A percentile compares a stretch with the other conserved stretches of the same genome.
Evolutionary conservation across 1,140 invertebrate species (phyloP).

Genomic region (Drosophila trapezifrons): DNA sequence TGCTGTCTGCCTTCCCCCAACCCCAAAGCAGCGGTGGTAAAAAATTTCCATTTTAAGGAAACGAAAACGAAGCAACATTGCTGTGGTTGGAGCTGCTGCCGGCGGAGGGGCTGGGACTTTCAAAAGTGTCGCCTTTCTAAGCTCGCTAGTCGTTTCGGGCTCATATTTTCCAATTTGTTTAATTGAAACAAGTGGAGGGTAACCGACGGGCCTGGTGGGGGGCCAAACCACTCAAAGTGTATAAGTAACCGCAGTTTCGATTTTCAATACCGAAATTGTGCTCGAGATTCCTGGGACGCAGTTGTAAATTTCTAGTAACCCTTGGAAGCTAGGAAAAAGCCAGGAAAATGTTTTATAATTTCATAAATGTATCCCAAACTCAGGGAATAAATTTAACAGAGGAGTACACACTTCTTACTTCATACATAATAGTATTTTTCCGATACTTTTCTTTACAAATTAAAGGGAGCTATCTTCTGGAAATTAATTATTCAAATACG

Average conservation of each 20-base stretch:
- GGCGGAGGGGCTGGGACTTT: background rate
- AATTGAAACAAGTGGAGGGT: slow-evolving; percentile 75
- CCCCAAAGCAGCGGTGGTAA: slow-evolving; percentile 29
- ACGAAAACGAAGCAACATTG: slow-evolving; percentile 7
- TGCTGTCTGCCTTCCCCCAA: background rate
- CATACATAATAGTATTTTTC: background rate
- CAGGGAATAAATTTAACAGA: background rate
- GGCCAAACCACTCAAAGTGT: slow-evolving; percentile 34
- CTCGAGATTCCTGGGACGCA: slow-evolving; percentile 15
- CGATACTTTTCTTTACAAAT: too few relatives aligned
- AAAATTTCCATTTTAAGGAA: slow-evolving; percentile 65
- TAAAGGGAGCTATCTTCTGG: too few relatives aligned
- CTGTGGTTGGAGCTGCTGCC: background rate
- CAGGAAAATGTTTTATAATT: background rate
- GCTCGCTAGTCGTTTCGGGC: slow-evolving; percentile 46
- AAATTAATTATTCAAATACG: too few relatives aligned
- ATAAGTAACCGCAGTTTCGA: slow-evolving; percentile 65
- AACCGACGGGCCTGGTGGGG: slow-evolving; percentile 7
- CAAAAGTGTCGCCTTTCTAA: slow-evolving; percentile 57
- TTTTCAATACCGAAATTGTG: slow-evolving; percentile 67
- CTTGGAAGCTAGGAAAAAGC: background rate
- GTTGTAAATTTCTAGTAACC: slow-evolving; percentile 29
- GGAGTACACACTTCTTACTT: background rate
- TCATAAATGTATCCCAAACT: background rate
- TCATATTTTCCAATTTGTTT: slow-evolving; percentile 81